Evolutionary conservation across 2,888 invertebrate genomes (phyloP).

Genomic region (Agrotis clavis): DNA sequence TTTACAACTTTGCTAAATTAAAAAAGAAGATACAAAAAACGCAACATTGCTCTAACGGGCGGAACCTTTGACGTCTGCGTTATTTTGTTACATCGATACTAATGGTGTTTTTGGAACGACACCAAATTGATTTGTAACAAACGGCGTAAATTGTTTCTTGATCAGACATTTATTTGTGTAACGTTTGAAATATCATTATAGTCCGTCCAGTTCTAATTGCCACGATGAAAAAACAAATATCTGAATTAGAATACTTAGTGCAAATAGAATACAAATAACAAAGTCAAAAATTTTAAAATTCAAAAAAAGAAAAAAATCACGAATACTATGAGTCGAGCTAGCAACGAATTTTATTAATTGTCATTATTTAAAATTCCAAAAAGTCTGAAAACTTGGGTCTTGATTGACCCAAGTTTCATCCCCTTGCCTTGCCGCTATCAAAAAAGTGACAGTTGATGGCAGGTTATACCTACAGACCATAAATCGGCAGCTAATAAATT

Average conservation of each 20-base stretch:
- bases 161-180: conserved; percentile 46
- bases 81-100: conserved; percentile 28
- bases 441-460: neutral
- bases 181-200: conserved; percentile 44
- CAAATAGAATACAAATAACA: neutral
- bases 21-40: neutral
- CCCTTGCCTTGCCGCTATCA: neutral
- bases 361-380: conserved; percentile 5
- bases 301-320: neutral
- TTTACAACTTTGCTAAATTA: neutral
- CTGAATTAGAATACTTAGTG: neutral
- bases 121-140: conserved; percentile 58
- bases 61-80: neutral
- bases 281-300: neutral
- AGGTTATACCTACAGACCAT: neutral
- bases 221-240: conserved; percentile 14
- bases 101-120: conserved; percentile 59
- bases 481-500: too few species aligned
- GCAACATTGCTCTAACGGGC: neutral
- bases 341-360: too few species aligned
- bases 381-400: conserved; percentile 2
- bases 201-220: conserved; percentile 20
- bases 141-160: conserved; percentile 35
- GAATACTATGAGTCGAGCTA: neutral
- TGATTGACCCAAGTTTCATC: neutral